These are phyloP conservation scores for Apis cerana DNA, from an alignment of 1,140 invertebrate genomes.

Conservation along the genomic window DNA sequence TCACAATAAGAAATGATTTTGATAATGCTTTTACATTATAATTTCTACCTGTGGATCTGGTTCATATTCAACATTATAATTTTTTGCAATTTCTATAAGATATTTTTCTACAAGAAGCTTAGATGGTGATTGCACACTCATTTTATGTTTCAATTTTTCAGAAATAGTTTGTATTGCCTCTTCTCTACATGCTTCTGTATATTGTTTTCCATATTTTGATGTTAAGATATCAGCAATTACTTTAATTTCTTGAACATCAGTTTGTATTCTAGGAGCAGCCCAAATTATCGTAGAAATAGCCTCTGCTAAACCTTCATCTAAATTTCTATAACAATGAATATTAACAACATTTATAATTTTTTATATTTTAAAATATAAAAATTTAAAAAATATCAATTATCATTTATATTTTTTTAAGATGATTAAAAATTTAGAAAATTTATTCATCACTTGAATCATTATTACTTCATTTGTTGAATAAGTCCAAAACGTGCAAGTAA, in stretches of 20 bases:
- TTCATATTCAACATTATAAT: slow-evolving; percentile 95
- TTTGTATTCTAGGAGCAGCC: slow-evolving; percentile 94
- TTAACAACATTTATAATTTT: neutral
- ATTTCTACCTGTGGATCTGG: slow-evolving; percentile 89
- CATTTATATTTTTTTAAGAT: neutral
- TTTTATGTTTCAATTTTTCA: slow-evolving; percentile 97
- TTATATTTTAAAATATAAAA: neutral
- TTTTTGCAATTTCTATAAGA: slow-evolving; percentile 97
- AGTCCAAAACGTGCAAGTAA: slow-evolving; percentile 98
- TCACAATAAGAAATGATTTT: neutral
- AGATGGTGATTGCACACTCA: slow-evolving; percentile 97
- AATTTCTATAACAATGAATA: slow-evolving; percentile 82
- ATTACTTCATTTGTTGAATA: slow-evolving; percentile 97
- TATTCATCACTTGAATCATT: neutral
- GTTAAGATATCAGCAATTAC: slow-evolving; percentile 94
- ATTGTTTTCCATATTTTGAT: slow-evolving; percentile 97
- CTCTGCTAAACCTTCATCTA: slow-evolving; percentile 97
- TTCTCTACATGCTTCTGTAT: slow-evolving; percentile 91
- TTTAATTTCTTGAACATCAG: slow-evolving; percentile 94
- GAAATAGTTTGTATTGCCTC: slow-evolving; percentile 92
- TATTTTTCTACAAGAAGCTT: slow-evolving; percentile 98
- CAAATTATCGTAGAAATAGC: slow-evolving; percentile 98
- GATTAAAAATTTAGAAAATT: slow-evolving; percentile 22
- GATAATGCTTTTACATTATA: neutral
- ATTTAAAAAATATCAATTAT: neutral